Conservation (phyloP, 2,888 invertebrate species). For the Morpho helenor region DNA sequence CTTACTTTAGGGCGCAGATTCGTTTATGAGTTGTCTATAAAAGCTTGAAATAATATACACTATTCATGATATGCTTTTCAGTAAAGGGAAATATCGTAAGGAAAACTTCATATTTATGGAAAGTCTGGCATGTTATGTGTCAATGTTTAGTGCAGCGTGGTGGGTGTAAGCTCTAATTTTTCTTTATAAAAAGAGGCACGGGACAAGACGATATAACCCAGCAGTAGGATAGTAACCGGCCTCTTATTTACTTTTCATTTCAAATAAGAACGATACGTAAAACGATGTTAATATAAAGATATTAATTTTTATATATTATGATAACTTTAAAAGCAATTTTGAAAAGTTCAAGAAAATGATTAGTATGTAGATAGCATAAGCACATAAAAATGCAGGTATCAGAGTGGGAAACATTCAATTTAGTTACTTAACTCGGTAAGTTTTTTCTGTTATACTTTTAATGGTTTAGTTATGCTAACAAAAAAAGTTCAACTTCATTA, state of each 20-base stretch:
- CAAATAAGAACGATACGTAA: too few relatives aligned
- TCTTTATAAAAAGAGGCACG: too few relatives aligned
- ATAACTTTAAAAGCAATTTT: too few relatives aligned
- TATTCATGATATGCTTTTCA: background rate
- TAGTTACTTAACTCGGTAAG: background rate
- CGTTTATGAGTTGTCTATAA: too few relatives aligned
- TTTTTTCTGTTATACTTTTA: background rate
- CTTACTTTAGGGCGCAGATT: too few relatives aligned
- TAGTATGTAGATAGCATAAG: background rate
- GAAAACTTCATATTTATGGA: background rate
- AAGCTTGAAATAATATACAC: too few relatives aligned
- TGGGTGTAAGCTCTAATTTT: background rate
- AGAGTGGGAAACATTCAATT: background rate
- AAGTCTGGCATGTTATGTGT: background rate
- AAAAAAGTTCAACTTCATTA: constrained; percentile 14
- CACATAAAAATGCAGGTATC: background rate
- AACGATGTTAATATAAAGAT: too few relatives aligned
- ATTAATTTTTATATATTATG: too few relatives aligned
- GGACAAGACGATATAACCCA: too few relatives aligned
- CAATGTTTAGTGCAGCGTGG: background rate
- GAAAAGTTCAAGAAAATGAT: background rate
- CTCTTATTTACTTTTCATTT: too few relatives aligned
- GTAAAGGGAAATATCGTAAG: background rate
- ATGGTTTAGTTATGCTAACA: background rate
- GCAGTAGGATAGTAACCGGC: too few relatives aligned